Base-by-base conservation (phyloP, 2,888 invertebrate species). In the Terebella lapidaria region DNA sequence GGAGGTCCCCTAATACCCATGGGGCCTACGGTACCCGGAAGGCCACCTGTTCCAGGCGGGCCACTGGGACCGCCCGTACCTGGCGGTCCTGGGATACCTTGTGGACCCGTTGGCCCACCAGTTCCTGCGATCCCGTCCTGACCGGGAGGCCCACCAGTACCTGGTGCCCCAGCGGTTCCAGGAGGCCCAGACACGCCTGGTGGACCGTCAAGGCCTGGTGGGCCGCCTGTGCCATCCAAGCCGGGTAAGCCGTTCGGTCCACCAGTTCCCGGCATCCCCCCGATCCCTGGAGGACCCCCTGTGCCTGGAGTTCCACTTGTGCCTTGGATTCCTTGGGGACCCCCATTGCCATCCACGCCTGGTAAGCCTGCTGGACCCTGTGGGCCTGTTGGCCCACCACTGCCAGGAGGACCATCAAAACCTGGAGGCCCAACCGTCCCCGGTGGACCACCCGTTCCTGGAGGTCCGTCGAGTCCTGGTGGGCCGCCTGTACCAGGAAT, bases 231-330 rank as follows among this genome's bases (percentile, higher is more conserved):
- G 42, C 42, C 42, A 15, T 10, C 10, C n/a, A n/a, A 35, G 10
- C 42, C 42, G 10, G n/a, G 10, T 35, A n/a, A 15, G 10, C 42
- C 42, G 10, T 10, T 10, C 10, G 42, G 42, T 15, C 42, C 42
- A 35, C 42, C 42, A 15, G 42, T 35, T 35, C 42, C 42, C 10
- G 42, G 42, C 10, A 35, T 10, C 10, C 42, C 42, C 10, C n/a
- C n/a, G 10, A 35, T 53, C 30, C 58, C 58, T 3, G 42, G 42
- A 25, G 30, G 27, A 20, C 58, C 58, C 2, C n/a, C 49, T 20
- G 54, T 22, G 53, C 58, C 58, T 4, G 54, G 54, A 24, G 58
- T 42, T 1, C 58, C 58, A 26, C 15, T 54, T 10, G 53, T 29
- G 10, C 58, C 58, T 10, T 3, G 29, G 10, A 53, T 24, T 45